Conservation (phyloP, 2,797 vertebrate genomes). For the Sebastes oblongus region DNA sequence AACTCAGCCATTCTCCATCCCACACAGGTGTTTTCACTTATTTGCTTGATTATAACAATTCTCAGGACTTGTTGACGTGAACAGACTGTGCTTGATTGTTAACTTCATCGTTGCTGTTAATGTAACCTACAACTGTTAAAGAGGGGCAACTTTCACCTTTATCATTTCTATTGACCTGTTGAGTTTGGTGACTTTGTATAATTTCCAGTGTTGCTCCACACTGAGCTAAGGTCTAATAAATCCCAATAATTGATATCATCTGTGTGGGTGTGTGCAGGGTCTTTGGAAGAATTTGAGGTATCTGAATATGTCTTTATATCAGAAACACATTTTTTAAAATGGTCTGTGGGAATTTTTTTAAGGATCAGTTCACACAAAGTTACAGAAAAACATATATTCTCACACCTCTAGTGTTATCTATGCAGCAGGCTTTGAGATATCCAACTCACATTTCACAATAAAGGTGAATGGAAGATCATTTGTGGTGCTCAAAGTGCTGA, state of each 20-base stretch:
- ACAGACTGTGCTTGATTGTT: background rate
- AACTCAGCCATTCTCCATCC: too few species aligned
- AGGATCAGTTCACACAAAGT: background rate
- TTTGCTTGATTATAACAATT: background rate
- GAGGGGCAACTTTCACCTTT: background rate
- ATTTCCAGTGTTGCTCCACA: background rate
- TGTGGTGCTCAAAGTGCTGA: background rate
- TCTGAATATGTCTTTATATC: background rate
- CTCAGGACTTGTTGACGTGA: background rate
- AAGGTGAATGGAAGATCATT: background rate
- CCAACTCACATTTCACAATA: background rate
- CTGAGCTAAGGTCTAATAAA: background rate
- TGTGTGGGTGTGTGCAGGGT: background rate
- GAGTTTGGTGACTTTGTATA: background rate
- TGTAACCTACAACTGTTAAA: background rate
- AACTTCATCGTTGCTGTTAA: background rate
- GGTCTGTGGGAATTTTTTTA: background rate
- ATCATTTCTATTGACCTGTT: background rate
- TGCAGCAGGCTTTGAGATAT: background rate
- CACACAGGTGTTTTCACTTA: too few species aligned
- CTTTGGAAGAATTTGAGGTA: background rate
- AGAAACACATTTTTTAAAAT: background rate
- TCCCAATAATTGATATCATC: background rate
- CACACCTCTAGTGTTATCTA: background rate
- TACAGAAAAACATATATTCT: background rate